These are phyloP conservation scores for Tetramorium simillimum DNA, from an alignment of 1,140 invertebrate species.

Conservation along the genomic window DNA sequence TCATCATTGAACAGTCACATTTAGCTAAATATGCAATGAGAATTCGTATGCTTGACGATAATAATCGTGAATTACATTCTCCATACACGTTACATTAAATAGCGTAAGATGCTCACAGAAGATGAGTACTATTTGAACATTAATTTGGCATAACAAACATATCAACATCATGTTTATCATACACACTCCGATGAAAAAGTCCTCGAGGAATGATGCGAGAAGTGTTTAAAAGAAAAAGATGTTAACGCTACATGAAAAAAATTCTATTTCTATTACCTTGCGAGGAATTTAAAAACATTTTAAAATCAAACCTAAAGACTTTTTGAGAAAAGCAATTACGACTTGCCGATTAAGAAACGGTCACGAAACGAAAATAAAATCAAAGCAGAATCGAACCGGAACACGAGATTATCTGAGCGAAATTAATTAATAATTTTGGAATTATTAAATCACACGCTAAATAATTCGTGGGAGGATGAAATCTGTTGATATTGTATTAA, in stretches of 20 bases:
- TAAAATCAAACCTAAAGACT: neutral
- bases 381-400: neutral
- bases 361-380: neutral
- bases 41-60: conserved; percentile 27
- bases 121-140: conserved; percentile 22
- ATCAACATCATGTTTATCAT: conserved; percentile 45
- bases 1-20: neutral
- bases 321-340: neutral
- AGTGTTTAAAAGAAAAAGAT: neutral
- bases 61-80: conserved; percentile 12
- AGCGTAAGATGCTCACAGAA: neutral
- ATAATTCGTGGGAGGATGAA: neutral
- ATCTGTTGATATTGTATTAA: neutral
- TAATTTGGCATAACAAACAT: conserved; percentile 59
- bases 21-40: neutral
- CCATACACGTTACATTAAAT: neutral
- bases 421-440: neutral
- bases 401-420: neutral
- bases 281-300: conserved; percentile 17
- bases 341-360: neutral
- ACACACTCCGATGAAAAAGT: neutral
- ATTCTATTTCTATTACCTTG: neutral
- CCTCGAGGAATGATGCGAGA: neutral
- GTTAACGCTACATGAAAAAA: neutral
- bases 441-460: neutral